Base-by-base conservation (phyloP, 1,140 invertebrate genomes). In the Megathymus violae region DNA sequence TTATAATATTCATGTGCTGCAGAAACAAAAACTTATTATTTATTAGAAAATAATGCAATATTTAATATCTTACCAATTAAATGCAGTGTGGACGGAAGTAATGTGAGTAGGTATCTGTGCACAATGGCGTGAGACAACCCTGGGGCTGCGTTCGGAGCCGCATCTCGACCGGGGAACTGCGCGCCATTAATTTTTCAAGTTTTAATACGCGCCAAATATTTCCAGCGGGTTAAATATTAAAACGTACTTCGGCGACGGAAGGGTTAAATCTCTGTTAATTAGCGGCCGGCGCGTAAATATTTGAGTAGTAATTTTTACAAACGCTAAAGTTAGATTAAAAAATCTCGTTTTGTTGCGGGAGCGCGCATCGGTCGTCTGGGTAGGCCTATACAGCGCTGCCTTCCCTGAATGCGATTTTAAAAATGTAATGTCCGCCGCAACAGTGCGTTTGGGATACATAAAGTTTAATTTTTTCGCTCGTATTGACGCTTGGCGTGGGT, bases 291-390 rank as follows among this genome's bases (percentile, higher is more conserved):
- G 69, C 62, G 76, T 91, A 77, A 85, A 91, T 91, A 77, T 91
- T 91, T 89, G 88, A 89, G 88, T 88, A 89, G 82, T 91, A 89
- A 89, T 91, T 91, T 91, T 91, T 91, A 89, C 88, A 89, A 91
- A 91, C 84, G 88, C 80, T 82, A 85, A 91, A 91, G 88, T 91
- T 91, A 85, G 87, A 91, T 91, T 91, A 91, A 89, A 89, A 88
- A 88, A 87, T 79, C 62, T 82, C 83, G 79, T 84, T 79, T 76
- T 80, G 76, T 75, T 76, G 69, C 72, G 64, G 62, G 51, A n/a
- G 74, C 82, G 79, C 64, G 51, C 40, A 41, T 38, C 68, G 67
- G 48, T 56, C 69, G 62, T 74, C 76, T 71, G 74, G 62, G 78
- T 91, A 91, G 88, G 88, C 88, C 88, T 88, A 91, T 83, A 81